A percentile compares a stretch with the other conserved stretches of the same genome.
These are phyloP conservation scores for Lampris megalopsis DNA, from an alignment of 2,113 vertebrate genomes.

Conservation along the genomic window DNA sequence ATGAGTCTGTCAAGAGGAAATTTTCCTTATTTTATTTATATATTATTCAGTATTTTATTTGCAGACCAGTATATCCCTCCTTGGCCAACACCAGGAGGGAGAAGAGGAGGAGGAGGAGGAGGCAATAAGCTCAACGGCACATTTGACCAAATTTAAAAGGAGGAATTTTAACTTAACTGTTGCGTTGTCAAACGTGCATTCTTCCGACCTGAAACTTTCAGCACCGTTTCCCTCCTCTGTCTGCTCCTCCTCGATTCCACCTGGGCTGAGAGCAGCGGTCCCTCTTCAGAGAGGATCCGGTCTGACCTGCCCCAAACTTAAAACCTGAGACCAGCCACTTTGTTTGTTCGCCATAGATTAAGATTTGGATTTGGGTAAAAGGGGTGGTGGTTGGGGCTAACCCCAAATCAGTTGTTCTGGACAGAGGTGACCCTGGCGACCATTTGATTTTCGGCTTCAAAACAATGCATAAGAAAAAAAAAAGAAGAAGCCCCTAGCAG, in stretches of 20 bases:
- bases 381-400: not conserved
- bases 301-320: slow-evolving; percentile 1
- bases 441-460: not conserved
- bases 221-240: too few species aligned
- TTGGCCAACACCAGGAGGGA: slow-evolving; percentile 14
- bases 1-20: slow-evolving; percentile 55
- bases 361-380: not conserved
- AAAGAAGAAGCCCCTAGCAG: slow-evolving; percentile 17
- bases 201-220: too few species aligned
- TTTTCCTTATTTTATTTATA: slow-evolving; percentile 27
- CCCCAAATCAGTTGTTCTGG: not conserved
- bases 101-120: not conserved
- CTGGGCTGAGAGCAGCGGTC: not conserved
- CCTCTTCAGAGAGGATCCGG: slow-evolving; percentile 2
- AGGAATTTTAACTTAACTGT: too few species aligned
- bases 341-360: not conserved
- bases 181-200: too few species aligned
- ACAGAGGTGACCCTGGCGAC: not conserved
- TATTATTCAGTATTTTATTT: not conserved
- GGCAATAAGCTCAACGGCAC: not conserved
- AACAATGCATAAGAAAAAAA: slow-evolving; percentile 52
- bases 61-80: slow-evolving; percentile 2
- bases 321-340: slow-evolving; percentile 29
- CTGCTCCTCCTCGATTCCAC: too few species aligned
- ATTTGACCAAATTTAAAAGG: too few species aligned